Conservation (phyloP, 2,888 invertebrate species). For the Heliothis peltigera region DNA sequence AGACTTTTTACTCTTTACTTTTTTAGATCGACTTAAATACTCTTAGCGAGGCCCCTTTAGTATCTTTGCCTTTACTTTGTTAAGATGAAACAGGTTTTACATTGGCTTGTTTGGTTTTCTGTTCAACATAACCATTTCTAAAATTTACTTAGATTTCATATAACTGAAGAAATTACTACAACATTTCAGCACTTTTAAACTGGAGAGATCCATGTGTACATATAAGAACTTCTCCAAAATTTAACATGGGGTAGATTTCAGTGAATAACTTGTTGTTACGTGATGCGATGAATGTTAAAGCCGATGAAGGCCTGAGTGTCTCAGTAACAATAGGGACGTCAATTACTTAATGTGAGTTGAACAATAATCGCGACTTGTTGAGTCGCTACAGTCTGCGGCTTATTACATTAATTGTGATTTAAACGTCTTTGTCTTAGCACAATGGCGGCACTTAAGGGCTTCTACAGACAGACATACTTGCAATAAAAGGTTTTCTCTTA, state of each 20-base stretch:
- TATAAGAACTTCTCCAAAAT: not conserved
- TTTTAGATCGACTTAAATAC: not conserved
- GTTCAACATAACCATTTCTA: not conserved
- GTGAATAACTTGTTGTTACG: not conserved
- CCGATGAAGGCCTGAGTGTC: not conserved
- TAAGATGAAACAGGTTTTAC: not conserved
- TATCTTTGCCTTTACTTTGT: not conserved
- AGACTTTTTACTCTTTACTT: slow-evolving; percentile 1
- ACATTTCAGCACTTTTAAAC: too few species aligned
- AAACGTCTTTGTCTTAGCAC: slow-evolving; percentile 30
- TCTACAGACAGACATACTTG: not conserved
- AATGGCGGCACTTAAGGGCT: slow-evolving; percentile 3
- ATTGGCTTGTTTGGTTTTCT: not conserved
- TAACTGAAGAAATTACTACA: too few species aligned
- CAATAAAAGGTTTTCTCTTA: slow-evolving; percentile 2
- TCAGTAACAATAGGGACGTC: slow-evolving; percentile 3
- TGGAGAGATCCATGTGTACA: too few species aligned
- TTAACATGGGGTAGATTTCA: not conserved
- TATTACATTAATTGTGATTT: slow-evolving; percentile 37
- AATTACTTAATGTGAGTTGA: slow-evolving; percentile 7
- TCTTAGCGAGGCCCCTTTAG: not conserved
- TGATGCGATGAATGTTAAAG: not conserved
- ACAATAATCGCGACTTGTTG: slow-evolving; percentile 36
- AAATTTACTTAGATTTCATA: too few species aligned
- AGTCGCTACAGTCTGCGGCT: slow-evolving; percentile 16